These are phyloP conservation scores for Meloidogyne chitwoodi DNA, from an alignment of 1,140 invertebrate genomes.

Conservation along the genomic window DNA sequence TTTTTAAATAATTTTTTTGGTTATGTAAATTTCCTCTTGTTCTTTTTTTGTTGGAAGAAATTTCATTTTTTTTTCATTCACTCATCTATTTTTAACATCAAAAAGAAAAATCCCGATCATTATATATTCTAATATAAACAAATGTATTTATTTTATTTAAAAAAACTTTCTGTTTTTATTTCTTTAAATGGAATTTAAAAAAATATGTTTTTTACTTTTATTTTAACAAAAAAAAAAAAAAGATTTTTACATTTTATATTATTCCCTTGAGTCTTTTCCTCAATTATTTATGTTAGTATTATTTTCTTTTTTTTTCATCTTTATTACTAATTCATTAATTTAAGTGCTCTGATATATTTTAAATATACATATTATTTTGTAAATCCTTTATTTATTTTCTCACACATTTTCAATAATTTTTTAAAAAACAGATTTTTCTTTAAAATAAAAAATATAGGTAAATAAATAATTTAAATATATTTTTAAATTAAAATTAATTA, in stretches of 20 bases:
- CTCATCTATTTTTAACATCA: background rate
- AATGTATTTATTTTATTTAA: background rate
- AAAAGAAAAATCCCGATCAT: background rate
- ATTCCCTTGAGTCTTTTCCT: background rate
- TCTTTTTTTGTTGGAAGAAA: background rate
- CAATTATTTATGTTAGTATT: background rate
- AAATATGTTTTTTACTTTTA: too few species aligned
- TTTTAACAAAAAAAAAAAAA: too few species aligned
- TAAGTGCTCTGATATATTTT: background rate
- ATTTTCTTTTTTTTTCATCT: background rate
- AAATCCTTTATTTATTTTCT: background rate
- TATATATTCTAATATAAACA: background rate
- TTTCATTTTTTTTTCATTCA: background rate
- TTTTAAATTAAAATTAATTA: too few species aligned
- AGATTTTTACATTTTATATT: too few species aligned
- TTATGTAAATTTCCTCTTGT: background rate
- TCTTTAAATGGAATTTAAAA: too few species aligned
- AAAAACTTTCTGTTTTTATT: too few species aligned
- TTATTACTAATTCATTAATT: background rate
- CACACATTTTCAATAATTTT: background rate
- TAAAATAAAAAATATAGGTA: too few species aligned
- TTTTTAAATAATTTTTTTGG: background rate
- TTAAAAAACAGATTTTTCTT: too few species aligned
- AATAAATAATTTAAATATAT: too few species aligned
- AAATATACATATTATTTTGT: too few species aligned